Base-by-base conservation (phyloP, 2,888 invertebrate genomes). In the Lasioglossum figueresi region DNA sequence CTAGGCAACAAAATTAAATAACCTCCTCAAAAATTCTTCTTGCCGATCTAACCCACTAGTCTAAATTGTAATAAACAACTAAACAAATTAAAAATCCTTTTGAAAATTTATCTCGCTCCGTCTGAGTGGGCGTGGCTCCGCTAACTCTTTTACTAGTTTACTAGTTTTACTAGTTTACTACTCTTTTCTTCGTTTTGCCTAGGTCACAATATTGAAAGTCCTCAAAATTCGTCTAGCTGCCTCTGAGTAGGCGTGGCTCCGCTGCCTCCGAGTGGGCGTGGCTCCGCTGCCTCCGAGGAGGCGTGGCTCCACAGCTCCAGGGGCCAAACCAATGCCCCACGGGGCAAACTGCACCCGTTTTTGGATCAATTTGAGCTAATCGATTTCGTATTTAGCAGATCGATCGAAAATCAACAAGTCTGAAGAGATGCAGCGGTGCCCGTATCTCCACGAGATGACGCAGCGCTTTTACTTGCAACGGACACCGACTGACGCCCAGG, bases 401-500 rank as follows among this genome's bases (percentile, higher is more conserved):
- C 92, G 92, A 91, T 91, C 91, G 91, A 92, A 90, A 90, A 89
- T 88, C 88, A 88, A 88, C 88, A 84, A 85, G 43, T 88, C 92
- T 88, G 92, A 96, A 96, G 97, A 96, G 95, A 97, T 97, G 97
- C 97, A 97, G 96, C 97, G 98, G 96, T 98, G 98, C 96, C 98
- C 98, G 94, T 98, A 98, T 96, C 97, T 98, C 95, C 98, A 98
- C 96, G 98, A 98, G 97, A 98, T 98, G 98, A 98, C 98, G 96
- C 98, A 98, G 97, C 97, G 98, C 94, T 96, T 98, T 95, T 96
- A 98, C 92, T 97, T 97, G 94, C 97, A 97, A 94, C 96, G 96
- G 72, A 95, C 95, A 88, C 96, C 96, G 84, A 96, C 97, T 89
- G 96, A 97, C 95, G 96, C 96, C 94, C 95, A 96, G 93, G 96